Evolutionary conservation across 2,888 invertebrate genomes (phyloP), one percentile per base, ranked within the genome.

Genomic region (Cataglyphis cursor): DNA sequence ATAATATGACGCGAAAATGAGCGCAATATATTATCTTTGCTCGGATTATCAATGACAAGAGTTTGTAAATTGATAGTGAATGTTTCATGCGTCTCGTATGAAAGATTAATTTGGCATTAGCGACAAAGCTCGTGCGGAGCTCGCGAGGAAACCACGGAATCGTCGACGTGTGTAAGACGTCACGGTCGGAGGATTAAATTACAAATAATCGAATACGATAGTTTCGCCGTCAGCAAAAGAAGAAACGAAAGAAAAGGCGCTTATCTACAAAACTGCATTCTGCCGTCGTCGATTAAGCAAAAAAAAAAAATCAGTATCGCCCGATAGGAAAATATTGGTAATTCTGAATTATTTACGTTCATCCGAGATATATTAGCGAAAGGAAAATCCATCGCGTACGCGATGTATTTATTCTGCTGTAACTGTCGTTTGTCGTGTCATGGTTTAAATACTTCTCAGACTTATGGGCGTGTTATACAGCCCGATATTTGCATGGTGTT

Each of bases 21-120:
- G 4, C 21, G 21, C 10, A 15, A 44, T 28, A 57, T 66, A 66
- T 6, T 21, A 44, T 18, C 12, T 70, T 78, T 21, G 59, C 12
- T 3, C 10, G 59, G 21, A 68, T 70, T 80, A 61, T 68, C 24
- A 70, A 21, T 21, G 59, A 3, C 15, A 24, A 24, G 12, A 64
- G 51, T 4, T 57, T 31, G n/a, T 8, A n/a, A 51, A n/a, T 51
- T 51, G 48, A n/a, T 8, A 51, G n/a, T 8, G 2, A 51, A 51
- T 51, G 15, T 51, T n/a, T 51, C 48, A 51, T 51, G 21, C 18
- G 12, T 44, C 31, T 57, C 31, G 31, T 12, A 59, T 78, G 61
- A 80, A 80, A 80, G 31, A 80, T 80, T 80, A 70, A 59, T 80
- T 70, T 9, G 18, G 35, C 24, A 70, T 61, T 68, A 78, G 12